A percentile compares a stretch with the other conserved stretches of the same genome.
Evolutionary conservation across 2,888 invertebrate species (phyloP).

Genomic region (Cephonodes hylas): DNA sequence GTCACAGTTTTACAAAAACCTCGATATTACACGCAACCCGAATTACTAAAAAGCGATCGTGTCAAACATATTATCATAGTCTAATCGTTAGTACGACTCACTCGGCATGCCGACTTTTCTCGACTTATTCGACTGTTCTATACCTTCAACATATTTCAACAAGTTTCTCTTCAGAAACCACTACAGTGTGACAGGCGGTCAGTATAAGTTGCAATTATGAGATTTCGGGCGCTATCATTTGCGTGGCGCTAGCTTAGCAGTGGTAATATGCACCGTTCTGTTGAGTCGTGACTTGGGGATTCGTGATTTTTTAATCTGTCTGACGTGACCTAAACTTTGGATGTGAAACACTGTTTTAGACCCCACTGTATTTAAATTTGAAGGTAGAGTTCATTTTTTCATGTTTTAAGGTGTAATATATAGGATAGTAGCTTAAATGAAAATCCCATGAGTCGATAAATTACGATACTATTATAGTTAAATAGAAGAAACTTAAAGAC

Average conservation of each 20-base stretch:
- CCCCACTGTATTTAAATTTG: background rate
- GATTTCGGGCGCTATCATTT: slow-evolving; percentile 62
- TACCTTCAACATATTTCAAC: background rate
- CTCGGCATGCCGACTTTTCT: too few relatives aligned
- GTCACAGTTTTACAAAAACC: too few relatives aligned
- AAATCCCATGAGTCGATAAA: too few relatives aligned
- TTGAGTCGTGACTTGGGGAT: slow-evolving; percentile 56
- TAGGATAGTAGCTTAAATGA: too few relatives aligned
- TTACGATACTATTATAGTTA: too few relatives aligned
- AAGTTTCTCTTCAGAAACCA: background rate
- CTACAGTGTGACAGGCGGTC: slow-evolving; percentile 38
- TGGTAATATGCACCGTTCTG: slow-evolving; percentile 46
- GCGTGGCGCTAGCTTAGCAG: slow-evolving; percentile 50
- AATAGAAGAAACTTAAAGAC: too few relatives aligned
- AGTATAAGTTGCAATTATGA: slow-evolving; percentile 50
- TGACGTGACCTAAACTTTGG: slow-evolving; percentile 30
- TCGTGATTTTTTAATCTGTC: slow-evolving; percentile 55
- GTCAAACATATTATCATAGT: too few relatives aligned
- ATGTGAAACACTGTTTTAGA: background rate
- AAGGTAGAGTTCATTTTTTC: background rate
- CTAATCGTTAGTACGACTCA: too few relatives aligned
- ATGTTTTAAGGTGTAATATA: too few relatives aligned
- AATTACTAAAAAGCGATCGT: too few relatives aligned
- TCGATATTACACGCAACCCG: too few relatives aligned
- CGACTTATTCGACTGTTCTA: too few relatives aligned